Base-by-base conservation (phyloP, 2,113 vertebrate genomes). In the Bubo blakistoni region DNA sequence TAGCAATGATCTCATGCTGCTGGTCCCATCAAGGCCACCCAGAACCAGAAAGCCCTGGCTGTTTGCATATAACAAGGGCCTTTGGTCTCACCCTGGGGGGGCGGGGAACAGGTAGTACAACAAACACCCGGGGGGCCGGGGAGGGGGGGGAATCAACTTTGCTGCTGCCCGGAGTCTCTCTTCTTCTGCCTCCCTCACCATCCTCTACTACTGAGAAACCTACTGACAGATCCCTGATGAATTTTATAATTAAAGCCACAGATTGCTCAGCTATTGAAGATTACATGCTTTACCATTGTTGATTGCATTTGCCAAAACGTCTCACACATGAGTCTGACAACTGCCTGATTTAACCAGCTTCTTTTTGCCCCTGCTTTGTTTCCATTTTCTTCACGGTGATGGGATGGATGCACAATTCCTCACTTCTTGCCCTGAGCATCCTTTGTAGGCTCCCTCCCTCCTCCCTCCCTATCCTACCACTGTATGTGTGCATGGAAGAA, bases 91-190 rank as follows among this genome's bases (percentile, higher is more conserved):
- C 17, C 2, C 7, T 10, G 27, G 4, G 6, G 2, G 3, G 7
- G 20, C n/a, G n/a, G 2, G 8, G 5, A 5, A 52, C 44, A 83
- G 8, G 25, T 13, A 22, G 20, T 0, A 7, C 25, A 46, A 67
- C 22, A 61, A 30, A 8, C 9, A 70, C 24, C 18, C 40, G 2
- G 16, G 20, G 11, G 15, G 1, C 20, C 3, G 2, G 2, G 4
- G 1, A 3, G 7, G 47, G 4, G 1, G 3, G 7, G 47, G 38
- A 58, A 9, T 13, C 11, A 9, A 19, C 0, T 4, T 38, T 47
- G 3, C 38, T 81, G 22, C n/a, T 79, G 29, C 20, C 49, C 58
- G 65, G 5, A 42, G 32, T 14, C 34, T 42, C 57, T 24, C 34
- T 54, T 26, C 10, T 91, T 83, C 79, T 40, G 10, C n/a, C 27